phyloP scores from a whole-genome alignment of 2,888 invertebrate species.

The Suillia variegata region DNA sequence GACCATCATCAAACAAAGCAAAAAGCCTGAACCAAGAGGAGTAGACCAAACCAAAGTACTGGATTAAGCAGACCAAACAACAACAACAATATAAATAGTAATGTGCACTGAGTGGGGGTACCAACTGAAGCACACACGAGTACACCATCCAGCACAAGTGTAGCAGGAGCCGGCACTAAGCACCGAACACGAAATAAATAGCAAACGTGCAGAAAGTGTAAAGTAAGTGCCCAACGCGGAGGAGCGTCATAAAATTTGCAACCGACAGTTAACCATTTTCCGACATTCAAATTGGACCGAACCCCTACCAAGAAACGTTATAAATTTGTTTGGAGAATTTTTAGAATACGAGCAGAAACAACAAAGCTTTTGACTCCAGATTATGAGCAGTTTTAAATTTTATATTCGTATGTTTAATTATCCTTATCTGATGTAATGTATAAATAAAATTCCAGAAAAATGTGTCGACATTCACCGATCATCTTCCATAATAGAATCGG shows the following conservation, averaged over 20 bases:
- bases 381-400: no score
- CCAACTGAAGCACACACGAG: neutral
- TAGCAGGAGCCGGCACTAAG: neutral
- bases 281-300: neutral
- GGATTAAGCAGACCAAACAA: neutral
- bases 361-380: neutral
- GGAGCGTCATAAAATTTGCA: neutral
- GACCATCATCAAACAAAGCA: neutral
- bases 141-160: neutral
- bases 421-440: no score
- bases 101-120: no score
- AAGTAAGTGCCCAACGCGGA: neutral
- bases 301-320: neutral
- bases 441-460: no score
- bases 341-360: neutral
- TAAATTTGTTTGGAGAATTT: neutral
- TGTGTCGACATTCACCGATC: no score
- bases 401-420: no score
- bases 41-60: neutral
- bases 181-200: neutral
- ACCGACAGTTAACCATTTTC: neutral
- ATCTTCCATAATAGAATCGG: no score
- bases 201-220: conserved; percentile 1
- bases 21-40: neutral
- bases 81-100: neutral